Percentiles rank a stretch among this genome's conserved stretches.
Conservation (phyloP, 2,888 invertebrate species). For the Aplocera efformata region DNA sequence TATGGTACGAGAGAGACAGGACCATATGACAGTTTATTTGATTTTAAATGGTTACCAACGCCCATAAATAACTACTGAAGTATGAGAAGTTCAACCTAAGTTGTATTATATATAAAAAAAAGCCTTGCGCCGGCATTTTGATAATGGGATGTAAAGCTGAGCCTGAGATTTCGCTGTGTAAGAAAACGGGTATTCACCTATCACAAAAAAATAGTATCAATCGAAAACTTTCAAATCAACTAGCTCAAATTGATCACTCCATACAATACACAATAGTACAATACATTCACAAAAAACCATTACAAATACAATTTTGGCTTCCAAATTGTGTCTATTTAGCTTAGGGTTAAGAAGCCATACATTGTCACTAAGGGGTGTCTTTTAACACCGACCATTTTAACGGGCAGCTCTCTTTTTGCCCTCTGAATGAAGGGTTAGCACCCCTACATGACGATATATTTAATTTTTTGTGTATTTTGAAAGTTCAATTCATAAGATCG, state of each 20-base stretch:
- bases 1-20: too few species aligned
- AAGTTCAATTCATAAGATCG: conserved; percentile 22
- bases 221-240: conserved; percentile 18
- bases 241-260: conserved; percentile 36
- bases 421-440: conserved; percentile 61
- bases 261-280: conserved; percentile 38
- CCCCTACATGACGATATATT: conserved; percentile 33
- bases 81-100: too few species aligned
- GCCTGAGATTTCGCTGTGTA: too few species aligned
- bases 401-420: conserved; percentile 52
- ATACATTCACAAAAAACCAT: conserved; percentile 57
- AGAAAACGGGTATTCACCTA: background rate
- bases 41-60: too few species aligned
- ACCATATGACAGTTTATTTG: too few species aligned
- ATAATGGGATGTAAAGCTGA: too few species aligned
- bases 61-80: too few species aligned
- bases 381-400: conserved; percentile 72
- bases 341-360: conserved; percentile 75
- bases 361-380: conserved; percentile 68
- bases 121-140: too few species aligned
- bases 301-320: conserved; percentile 68
- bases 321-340: conserved; percentile 65
- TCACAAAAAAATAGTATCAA: too few species aligned
- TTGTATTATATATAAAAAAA: too few species aligned
- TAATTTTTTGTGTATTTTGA: conserved; percentile 24